A percentile compares a stretch with the other conserved stretches of the same genome.
Conservation (phyloP, 2,113 vertebrate genomes). For the Xenus cinereus region DNA sequence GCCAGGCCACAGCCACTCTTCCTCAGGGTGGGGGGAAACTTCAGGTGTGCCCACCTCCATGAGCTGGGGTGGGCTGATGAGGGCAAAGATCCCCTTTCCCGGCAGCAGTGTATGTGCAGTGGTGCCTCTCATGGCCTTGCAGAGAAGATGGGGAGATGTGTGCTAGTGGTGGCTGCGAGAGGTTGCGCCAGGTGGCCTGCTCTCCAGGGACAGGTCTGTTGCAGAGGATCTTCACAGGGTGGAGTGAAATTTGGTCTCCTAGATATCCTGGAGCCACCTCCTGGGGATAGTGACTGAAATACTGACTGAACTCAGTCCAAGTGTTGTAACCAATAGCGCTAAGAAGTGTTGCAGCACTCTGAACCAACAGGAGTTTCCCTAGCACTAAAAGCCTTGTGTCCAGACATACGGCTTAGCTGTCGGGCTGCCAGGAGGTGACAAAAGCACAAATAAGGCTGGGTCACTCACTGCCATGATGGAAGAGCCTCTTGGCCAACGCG, state of each 20-base stretch:
- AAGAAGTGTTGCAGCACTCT: background rate
- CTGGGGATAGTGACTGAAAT: background rate
- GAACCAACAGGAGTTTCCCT: background rate
- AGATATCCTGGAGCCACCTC: background rate
- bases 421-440: background rate
- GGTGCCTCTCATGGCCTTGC: background rate
- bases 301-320: background rate
- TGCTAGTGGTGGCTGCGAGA: background rate
- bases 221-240: background rate
- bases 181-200: background rate
- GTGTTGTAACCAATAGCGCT: background rate
- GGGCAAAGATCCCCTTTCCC: background rate
- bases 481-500: background rate
- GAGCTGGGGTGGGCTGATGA: background rate
- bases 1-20: background rate
- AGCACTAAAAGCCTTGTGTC: background rate
- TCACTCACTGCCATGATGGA: background rate
- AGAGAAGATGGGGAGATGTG: background rate
- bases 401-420: background rate
- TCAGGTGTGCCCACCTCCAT: background rate
- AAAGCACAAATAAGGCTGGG: background rate
- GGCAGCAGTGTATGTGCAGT: background rate
- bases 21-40: rapidly evolving
- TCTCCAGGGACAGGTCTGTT: background rate
- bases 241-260: background rate